These are phyloP conservation scores for Mus spicilegus DNA, from an alignment of 2,113 vertebrate species.

Conservation along the genomic window DNA sequence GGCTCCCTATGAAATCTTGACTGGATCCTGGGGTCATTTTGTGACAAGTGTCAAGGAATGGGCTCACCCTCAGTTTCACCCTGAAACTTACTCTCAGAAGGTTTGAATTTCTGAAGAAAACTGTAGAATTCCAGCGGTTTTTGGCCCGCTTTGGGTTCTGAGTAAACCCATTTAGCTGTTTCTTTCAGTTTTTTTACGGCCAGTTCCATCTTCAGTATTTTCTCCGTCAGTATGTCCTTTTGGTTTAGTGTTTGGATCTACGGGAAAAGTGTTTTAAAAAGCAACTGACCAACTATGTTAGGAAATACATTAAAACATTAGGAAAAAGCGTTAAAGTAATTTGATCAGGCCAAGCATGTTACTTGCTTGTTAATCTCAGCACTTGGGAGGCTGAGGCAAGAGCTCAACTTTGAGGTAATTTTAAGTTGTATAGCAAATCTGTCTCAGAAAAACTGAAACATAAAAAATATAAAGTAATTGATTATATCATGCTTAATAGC, in stretches of 20 bases:
- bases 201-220: conserved; percentile 79
- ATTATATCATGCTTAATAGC: conserved; percentile 1
- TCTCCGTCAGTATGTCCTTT: conserved; percentile 80
- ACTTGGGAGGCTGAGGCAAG: background rate
- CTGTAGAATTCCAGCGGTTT: conserved; percentile 44
- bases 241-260: conserved; percentile 83
- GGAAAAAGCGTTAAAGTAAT: conserved; percentile 1
- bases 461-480: background rate
- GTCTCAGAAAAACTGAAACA: background rate
- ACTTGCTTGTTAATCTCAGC: background rate
- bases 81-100: conserved; percentile 71
- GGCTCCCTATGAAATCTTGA: background rate
- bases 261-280: conserved; percentile 9
- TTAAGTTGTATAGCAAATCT: background rate
- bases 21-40: background rate
- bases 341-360: background rate
- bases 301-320: conserved; percentile 4
- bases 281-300: background rate
- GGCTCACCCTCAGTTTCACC: background rate
- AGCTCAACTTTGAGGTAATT: background rate
- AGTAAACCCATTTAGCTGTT: conserved; percentile 75
- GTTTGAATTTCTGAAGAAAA: conserved; percentile 60
- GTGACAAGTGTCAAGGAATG: conserved; percentile 34
- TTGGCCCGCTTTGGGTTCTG: conserved; percentile 46
- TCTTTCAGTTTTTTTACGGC: conserved; percentile 50